Conservation (phyloP, 2,888 invertebrate genomes). For the Tenthredo scrophulariae region DNA sequence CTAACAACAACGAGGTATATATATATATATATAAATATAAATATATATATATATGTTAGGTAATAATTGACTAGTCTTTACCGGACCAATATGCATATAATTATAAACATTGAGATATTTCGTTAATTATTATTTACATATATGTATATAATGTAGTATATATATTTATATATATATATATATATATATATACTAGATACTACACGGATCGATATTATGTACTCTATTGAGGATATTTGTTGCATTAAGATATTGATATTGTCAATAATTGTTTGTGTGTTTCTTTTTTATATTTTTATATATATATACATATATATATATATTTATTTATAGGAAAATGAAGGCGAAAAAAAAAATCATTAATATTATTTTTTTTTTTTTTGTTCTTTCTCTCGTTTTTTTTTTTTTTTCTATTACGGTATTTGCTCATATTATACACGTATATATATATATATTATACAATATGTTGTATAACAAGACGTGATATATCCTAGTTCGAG, state of each 20-base stretch:
- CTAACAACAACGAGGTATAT: neutral
- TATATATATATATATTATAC: neutral
- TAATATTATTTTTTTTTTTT: too few relatives aligned
- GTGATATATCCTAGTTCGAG: neutral
- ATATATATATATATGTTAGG: neutral
- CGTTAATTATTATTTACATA: neutral
- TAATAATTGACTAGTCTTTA: constrained; percentile 36
- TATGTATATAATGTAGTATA: neutral
- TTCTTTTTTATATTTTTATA: neutral
- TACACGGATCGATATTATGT: neutral
- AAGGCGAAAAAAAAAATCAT: neutral
- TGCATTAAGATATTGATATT: neutral
- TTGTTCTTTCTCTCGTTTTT: too few relatives aligned
- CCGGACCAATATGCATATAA: constrained; percentile 27
- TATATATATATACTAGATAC: neutral
- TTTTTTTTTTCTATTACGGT: neutral
- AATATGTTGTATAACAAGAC: neutral
- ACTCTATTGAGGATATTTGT: neutral
- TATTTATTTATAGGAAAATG: neutral
- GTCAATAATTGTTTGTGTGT: neutral
- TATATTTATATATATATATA: neutral
- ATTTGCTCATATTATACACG: neutral
- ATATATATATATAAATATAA: neutral
- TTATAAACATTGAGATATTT: neutral
- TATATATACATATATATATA: neutral